Conservation (phyloP, 2,113 vertebrate genomes). For the Circaetus cinerascens region DNA sequence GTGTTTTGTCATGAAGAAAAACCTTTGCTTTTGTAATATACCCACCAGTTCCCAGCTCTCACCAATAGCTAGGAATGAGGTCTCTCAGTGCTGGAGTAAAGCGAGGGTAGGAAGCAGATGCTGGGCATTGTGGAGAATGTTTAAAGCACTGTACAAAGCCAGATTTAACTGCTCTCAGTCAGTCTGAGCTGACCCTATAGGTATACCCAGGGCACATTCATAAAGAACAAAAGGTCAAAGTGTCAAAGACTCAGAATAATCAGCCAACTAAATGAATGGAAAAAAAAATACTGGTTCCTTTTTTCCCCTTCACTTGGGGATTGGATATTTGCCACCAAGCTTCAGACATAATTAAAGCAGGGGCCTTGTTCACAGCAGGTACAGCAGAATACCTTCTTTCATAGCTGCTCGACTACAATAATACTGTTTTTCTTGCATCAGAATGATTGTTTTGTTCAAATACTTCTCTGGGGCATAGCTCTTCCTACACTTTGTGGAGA, state of each 20-base stretch:
- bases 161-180: conserved; percentile 1
- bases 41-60: background rate
- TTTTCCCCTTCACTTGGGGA: background rate
- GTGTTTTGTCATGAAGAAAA: background rate
- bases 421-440: conserved; percentile 17
- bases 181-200: conserved; percentile 15
- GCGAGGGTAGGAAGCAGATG: background rate
- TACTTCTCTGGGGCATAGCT: background rate
- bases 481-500: background rate
- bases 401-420: conserved; percentile 2
- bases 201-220: conserved; percentile 19
- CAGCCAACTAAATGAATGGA: conserved; percentile 13
- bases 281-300: conserved; percentile 23
- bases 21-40: background rate
- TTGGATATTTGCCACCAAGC: conserved; percentile 55
- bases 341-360: conserved; percentile 53
- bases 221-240: conserved; percentile 52
- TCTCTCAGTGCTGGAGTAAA: background rate
- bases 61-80: background rate
- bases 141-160: background rate
- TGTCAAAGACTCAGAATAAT: conserved; percentile 52
- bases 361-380: conserved; percentile 47
- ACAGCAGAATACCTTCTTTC: conserved; percentile 49
- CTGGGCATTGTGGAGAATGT: background rate
- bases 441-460: conserved; percentile 32